phyloP scores from a whole-genome alignment of 2,113 vertebrate genomes.

The Rhombomys opimus region DNA sequence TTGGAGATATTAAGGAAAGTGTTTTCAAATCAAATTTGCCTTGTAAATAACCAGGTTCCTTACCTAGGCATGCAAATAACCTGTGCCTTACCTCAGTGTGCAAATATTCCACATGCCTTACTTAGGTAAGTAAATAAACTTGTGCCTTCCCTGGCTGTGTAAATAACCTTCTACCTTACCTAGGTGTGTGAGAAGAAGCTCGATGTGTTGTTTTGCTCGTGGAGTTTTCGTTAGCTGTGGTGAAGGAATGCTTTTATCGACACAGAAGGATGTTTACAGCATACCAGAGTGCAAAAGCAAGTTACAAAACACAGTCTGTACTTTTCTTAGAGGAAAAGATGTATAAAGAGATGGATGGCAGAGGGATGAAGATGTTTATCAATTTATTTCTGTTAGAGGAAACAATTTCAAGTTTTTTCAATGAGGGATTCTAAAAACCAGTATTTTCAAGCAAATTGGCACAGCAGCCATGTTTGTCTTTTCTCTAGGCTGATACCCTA shows the following conservation, averaged over 20 bases:
- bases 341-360: slow-evolving; percentile 11
- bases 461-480: background rate
- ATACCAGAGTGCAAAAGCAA: background rate
- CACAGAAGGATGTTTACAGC: slow-evolving; percentile 44
- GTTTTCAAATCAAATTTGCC: slow-evolving; percentile 62
- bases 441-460: background rate
- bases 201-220: background rate
- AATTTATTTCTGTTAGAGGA: background rate
- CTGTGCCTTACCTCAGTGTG: background rate
- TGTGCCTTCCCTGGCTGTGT: background rate
- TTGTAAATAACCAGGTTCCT: background rate
- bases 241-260: slow-evolving; percentile 53
- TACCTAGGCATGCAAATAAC: background rate
- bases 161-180: background rate
- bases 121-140: background rate
- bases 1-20: slow-evolving; percentile 35
- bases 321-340: slow-evolving; percentile 32
- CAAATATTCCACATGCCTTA: background rate
- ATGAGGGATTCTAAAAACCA: background rate
- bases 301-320: background rate
- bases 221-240: slow-evolving; percentile 43
- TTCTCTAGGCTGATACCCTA: background rate
- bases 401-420: background rate
- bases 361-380: slow-evolving; percentile 20
- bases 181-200: background rate